phyloP scores from a whole-genome alignment of 2,888 invertebrate genomes.

The Leptarthrus brevirostris region DNA sequence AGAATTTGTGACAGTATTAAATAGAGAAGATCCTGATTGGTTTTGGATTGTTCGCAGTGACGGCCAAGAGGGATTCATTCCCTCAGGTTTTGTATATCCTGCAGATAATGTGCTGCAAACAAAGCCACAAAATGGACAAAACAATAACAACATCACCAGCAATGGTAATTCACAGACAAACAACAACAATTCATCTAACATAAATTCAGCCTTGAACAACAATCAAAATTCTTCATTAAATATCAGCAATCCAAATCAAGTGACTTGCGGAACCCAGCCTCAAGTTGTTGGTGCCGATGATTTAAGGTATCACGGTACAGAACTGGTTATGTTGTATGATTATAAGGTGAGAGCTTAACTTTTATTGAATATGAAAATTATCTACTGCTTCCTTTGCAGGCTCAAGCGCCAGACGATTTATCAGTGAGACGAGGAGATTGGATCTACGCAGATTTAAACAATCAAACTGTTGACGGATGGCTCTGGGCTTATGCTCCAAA shows the following conservation, averaged over 20 bases:
- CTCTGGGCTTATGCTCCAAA: constrained; percentile 95
- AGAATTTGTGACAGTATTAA: constrained; percentile 95
- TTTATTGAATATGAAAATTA: not conserved
- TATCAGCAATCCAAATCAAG: constrained; percentile 4
- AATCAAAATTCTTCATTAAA: constrained; percentile 55
- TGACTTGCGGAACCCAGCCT: constrained; percentile 57
- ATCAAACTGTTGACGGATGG: constrained; percentile 95
- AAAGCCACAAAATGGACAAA: constrained; percentile 55
- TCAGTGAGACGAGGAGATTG: constrained; percentile 92
- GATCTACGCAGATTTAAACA: constrained; percentile 93
- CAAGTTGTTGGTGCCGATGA: constrained; percentile 70
- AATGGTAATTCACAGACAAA: constrained; percentile 54
- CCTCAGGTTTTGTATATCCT: constrained; percentile 93
- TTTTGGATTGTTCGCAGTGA: constrained; percentile 94
- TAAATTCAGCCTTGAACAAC: constrained; percentile 43
- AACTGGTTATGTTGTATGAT: constrained; percentile 93
- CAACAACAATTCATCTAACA: constrained; percentile 47
- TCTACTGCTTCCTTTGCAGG: constrained; percentile 66
- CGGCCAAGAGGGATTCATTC: constrained; percentile 95
- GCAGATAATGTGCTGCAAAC: constrained; percentile 80
- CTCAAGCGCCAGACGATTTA: constrained; percentile 92
- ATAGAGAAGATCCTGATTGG: constrained; percentile 96
- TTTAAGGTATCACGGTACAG: constrained; percentile 86
- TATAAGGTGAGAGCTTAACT: constrained; percentile 75
- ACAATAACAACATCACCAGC: constrained; percentile 55